phyloP scores from a whole-genome alignment of 2,888 invertebrate genomes.

The Nomada fabriciana region DNA sequence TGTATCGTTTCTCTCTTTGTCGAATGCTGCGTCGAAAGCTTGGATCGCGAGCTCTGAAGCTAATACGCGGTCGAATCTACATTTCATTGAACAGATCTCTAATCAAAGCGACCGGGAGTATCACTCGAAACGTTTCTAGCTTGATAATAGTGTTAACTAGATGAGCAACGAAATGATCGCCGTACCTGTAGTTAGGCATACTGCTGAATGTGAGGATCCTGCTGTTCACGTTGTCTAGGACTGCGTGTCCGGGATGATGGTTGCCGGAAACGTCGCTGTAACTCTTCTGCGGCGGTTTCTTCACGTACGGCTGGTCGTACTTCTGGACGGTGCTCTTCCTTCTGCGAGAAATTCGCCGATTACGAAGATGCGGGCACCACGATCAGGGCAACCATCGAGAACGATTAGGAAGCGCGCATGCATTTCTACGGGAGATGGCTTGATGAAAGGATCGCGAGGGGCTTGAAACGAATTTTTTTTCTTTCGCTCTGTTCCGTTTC shows the following conservation, averaged over 20 bases:
- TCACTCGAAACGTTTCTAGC: slow-evolving; percentile 10
- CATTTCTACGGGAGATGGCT: slow-evolving; percentile 66
- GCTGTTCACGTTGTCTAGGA: slow-evolving; percentile 90
- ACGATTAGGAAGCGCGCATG: slow-evolving; percentile 80
- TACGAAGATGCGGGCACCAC: slow-evolving; percentile 42
- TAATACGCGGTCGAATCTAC: slow-evolving; percentile 14
- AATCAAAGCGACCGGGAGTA: slow-evolving; percentile 1
- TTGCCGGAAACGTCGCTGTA: slow-evolving; percentile 89
- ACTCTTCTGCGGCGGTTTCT: slow-evolving; percentile 92
- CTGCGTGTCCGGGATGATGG: slow-evolving; percentile 92
- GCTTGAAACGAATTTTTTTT: neutral
- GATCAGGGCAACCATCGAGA: slow-evolving; percentile 53
- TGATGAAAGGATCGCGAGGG: neutral
- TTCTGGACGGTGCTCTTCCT: slow-evolving; percentile 95
- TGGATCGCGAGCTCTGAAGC: slow-evolving; percentile 6
- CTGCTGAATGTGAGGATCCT: slow-evolving; percentile 93
- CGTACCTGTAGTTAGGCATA: slow-evolving; percentile 90
- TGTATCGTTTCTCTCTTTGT: neutral
- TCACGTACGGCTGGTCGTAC: slow-evolving; percentile 94
- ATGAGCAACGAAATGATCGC: slow-evolving; percentile 59
- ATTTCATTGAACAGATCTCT: neutral
- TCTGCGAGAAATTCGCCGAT: slow-evolving; percentile 84
- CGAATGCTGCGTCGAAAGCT: slow-evolving; percentile 2
- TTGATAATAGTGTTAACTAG: neutral
- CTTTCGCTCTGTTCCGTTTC: neutral